Conservation (phyloP, 2,113 vertebrate genomes). For the Seriola rivoliana region DNA sequence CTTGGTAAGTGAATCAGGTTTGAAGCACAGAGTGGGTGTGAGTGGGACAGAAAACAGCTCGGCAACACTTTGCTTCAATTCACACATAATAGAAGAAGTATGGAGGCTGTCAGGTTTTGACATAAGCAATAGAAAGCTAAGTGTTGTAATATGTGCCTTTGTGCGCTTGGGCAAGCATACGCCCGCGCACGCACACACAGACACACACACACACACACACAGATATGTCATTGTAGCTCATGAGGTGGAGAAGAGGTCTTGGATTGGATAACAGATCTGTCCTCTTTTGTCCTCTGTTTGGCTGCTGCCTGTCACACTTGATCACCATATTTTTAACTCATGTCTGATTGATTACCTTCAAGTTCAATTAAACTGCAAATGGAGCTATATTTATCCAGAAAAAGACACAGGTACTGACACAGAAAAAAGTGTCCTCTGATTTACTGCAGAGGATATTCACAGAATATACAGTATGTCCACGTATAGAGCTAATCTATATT, state of each 20-base stretch:
- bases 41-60: slow-evolving; percentile 39
- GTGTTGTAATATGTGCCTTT: slow-evolving; percentile 32
- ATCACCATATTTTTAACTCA: slow-evolving; percentile 69
- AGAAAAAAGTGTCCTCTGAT: background rate
- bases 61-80: slow-evolving; percentile 36
- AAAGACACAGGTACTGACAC: background rate
- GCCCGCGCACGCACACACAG: slow-evolving; percentile 16
- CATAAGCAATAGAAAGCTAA: slow-evolving; percentile 52
- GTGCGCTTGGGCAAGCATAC: background rate
- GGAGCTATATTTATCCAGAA: slow-evolving; percentile 65
- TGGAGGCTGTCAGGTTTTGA: slow-evolving; percentile 57
- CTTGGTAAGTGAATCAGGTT: slow-evolving; percentile 43
- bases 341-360: slow-evolving; percentile 78
- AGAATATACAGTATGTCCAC: background rate
- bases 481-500: too few relatives aligned
- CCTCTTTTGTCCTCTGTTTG: slow-evolving; percentile 74
- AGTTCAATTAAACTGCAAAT: slow-evolving; percentile 67
- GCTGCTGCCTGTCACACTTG: slow-evolving; percentile 67
- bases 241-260: slow-evolving; percentile 48
- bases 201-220: slow-evolving; percentile 22
- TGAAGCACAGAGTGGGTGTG: slow-evolving; percentile 27
- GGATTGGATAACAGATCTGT: slow-evolving; percentile 74
- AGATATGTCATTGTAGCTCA: slow-evolving; percentile 25
- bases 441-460: background rate
- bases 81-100: slow-evolving; percentile 49